Percentiles rank a stretch among this genome's conserved stretches.
These are phyloP conservation scores for Hirtodrosophila histrioides DNA, from an alignment of 2,888 invertebrate species.

Conservation along the genomic window DNA sequence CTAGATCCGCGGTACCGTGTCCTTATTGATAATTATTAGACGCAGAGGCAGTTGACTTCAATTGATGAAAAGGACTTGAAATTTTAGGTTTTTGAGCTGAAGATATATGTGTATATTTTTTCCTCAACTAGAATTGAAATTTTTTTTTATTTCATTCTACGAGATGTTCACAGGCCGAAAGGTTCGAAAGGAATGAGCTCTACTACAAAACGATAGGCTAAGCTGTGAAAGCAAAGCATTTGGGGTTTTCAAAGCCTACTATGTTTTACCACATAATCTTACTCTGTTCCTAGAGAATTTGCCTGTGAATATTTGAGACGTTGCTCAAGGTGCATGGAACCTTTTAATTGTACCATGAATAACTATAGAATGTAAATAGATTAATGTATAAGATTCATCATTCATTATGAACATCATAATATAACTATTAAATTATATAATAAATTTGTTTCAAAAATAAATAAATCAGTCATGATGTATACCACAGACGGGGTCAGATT, in stretches of 20 bases:
- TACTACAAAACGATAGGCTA: neutral
- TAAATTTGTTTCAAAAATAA: no score
- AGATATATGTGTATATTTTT: constrained; percentile 31
- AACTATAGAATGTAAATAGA: no score
- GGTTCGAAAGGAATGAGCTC: constrained; percentile 12
- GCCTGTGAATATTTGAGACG: no score
- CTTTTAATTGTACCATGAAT: no score
- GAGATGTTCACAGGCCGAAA: constrained; percentile 15
- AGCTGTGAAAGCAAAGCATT: constrained; percentile 9
- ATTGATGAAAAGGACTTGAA: constrained; percentile 3
- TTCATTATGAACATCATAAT: no score
- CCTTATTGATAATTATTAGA: neutral
- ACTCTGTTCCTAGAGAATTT: no score
- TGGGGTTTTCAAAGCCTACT: neutral
- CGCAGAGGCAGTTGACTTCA: neutral
- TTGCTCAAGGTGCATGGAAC: no score
- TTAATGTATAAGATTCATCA: no score
- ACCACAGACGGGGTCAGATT: no score
- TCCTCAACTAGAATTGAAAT: neutral
- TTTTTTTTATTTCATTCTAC: constrained; percentile 6
- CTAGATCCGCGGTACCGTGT: neutral
- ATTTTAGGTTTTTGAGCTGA: constrained; percentile 10
- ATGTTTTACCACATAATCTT: no score
- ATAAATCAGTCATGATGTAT: no score
- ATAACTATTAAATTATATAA: no score